phyloP scores from a whole-genome alignment of 1,140 invertebrate species.

The Eurosta solidaginis region DNA sequence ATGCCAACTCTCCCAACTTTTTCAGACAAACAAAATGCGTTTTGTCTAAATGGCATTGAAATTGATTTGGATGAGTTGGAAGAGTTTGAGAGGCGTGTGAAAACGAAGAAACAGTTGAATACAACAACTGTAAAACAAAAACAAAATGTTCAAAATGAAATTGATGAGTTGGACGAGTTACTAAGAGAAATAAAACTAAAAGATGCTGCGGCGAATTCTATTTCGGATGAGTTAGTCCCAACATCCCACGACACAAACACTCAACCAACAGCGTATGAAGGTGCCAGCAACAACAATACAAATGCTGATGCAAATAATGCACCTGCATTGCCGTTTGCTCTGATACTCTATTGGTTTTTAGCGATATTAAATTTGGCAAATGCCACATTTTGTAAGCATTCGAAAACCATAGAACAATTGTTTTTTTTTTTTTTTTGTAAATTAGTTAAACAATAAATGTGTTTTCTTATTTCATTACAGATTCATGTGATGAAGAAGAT shows the following conservation, averaged over 20 bases:
- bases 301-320: neutral
- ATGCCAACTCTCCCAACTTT: constrained; percentile 32
- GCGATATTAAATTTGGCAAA: constrained; percentile 57
- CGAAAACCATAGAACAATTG: neutral
- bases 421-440: too few species aligned
- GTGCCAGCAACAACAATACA: neutral
- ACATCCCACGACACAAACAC: neutral
- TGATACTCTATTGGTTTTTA: constrained; percentile 58
- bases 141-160: constrained; percentile 33
- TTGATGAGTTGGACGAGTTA: constrained; percentile 58
- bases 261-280: neutral
- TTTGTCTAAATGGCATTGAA: constrained; percentile 59
- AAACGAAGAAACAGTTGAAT: constrained; percentile 46
- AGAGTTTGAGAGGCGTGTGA: constrained; percentile 51
- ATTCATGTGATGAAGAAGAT: constrained; percentile 35
- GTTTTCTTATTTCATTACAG: constrained; percentile 35
- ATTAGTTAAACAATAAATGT: constrained; percentile 27
- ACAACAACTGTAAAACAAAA: neutral
- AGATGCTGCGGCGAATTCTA: constrained; percentile 35
- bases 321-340: constrained; percentile 42
- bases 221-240: neutral
- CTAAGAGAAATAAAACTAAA: constrained; percentile 53
- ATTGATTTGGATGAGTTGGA: constrained; percentile 60
- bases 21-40: constrained; percentile 57
- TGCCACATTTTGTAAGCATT: constrained; percentile 57